Evolutionary conservation across 2,888 invertebrate genomes (phyloP), one percentile per base, ranked within the genome.

Genomic region (Buathra laborator): DNA sequence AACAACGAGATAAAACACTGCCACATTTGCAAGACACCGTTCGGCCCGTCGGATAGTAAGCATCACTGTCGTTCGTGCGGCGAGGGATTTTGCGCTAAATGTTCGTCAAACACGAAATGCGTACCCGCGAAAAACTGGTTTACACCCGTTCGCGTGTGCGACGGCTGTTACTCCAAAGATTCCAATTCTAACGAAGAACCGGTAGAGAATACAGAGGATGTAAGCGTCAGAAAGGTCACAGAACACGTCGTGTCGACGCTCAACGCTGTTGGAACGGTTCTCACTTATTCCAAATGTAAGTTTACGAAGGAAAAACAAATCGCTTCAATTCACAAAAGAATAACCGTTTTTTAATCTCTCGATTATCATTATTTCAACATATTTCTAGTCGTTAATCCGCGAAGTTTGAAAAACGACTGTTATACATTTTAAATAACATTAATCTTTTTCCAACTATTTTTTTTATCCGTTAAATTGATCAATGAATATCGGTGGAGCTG

Each of bases 1-100:
- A 97, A 97, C 92, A 94, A 96, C 87, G 96, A 97, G 92, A 97
- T 97, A 85, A 95, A 94, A 90, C 92, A 95, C 87, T 97, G 97
- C 92, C 94, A 95, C 88, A 95, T 95, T 71, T 97, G 97, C 92
- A 95, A 95, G 88, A 94, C 92, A 74, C 93, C 94, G 67, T 96
- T 97, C 90, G 94, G 94, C 72, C 92, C 94, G 70, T 94, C 94
- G 53, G 95, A 95, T 32, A 94, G 95, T 19, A 97, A 96, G 88
- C 97, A 97, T 90, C 97, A 97, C 90, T 97, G 97, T 90, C 95
- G 97, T 72, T 95, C 96, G 0, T 97, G 97, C 93, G 97, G 97
- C 0, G 96, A 97, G 91, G 97, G 97, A 0, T 97, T 97, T 90
- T 98, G 97, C 92, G 96, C 96, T 86, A 92, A 92, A 5, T 98